phyloP scores from a whole-genome alignment of 2,888 invertebrate species.

The Agonopterix heracliana region DNA sequence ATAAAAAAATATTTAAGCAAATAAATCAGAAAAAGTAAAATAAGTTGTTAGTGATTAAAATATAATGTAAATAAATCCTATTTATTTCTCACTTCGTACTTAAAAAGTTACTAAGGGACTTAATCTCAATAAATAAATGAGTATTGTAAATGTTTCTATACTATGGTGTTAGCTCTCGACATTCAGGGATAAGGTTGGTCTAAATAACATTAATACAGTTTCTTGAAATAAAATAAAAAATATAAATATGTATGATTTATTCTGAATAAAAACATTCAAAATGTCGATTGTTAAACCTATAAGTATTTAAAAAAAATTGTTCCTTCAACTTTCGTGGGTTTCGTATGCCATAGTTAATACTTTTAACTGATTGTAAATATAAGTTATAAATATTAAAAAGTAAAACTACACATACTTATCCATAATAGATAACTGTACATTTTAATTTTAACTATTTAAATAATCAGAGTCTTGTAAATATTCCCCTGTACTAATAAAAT shows the following conservation, averaged over 20 bases:
- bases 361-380: background rate
- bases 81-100: conserved; percentile 50
- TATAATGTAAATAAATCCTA: conserved; percentile 32
- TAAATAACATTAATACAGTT: too few species aligned
- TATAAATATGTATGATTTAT: too few species aligned
- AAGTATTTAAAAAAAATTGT: conserved; percentile 26
- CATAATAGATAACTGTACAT: conserved; percentile 18
- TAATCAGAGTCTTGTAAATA: conserved; percentile 40
- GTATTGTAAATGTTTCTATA: conserved; percentile 33
- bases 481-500: background rate
- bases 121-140: conserved; percentile 1
- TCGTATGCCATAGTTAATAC: conserved; percentile 33
- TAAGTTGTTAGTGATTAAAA: too few species aligned
- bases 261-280: too few species aligned
- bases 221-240: too few species aligned
- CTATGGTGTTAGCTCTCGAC: conserved; percentile 1
- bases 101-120: conserved; percentile 28
- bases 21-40: too few species aligned
- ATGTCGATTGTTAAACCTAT: background rate
- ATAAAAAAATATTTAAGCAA: too few species aligned
- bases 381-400: conserved; percentile 33
- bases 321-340: conserved; percentile 34
- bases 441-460: conserved; percentile 20
- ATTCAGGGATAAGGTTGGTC: too few species aligned
- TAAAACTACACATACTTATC: conserved; percentile 8